Base-by-base conservation (phyloP, 2,888 invertebrate species). In the Ligdia adustata region DNA sequence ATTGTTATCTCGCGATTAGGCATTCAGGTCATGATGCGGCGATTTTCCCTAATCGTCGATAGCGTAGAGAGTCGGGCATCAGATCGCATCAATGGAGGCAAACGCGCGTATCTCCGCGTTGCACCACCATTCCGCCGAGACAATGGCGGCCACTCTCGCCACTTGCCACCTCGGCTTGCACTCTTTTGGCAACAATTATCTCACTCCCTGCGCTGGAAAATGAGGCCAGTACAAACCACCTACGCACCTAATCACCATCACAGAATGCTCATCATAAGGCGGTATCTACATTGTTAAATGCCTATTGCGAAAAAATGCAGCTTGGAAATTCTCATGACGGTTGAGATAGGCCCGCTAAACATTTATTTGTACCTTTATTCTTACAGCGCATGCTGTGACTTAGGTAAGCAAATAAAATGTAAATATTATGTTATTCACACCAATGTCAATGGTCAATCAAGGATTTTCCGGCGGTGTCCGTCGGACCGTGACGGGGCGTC, bases 41-140 rank as follows among this genome's bases (percentile, higher is more conserved):
- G 71, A 60, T 69, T 84, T 80, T 82, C 69, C 76, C 70, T 80
- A 75, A 79, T 80, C 72, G 71, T 57, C 54, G 68, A 66, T 66
- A 62, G 48, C 53, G 46, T 59, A 59, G 64, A 59, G 56, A 57
- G 52, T 44, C 50, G 74, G 75, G 82, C 81, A 46, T 46, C 41
- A 37, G n/a, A 38, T 49, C 48, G 42, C 48, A 82, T 84, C 85
- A 85, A 85, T 87, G 77, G 76, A 75, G 57, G 75, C 79, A 85
- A 82, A 86, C 69, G 79, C 78, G 83, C 88, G 84, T 87, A 82
- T 85, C 87, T 83, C 83, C 85, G 77, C 66, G 71, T 86, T 85
- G 78, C 85, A 77, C 72, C 78, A 85, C 66, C 61, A 60, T n/a
- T n/a, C 58, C 31, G 46, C 55, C 57, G 66, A 84, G 71, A 85